Evolutionary conservation across 2,797 vertebrate genomes (phyloP), one percentile per base, ranked within the genome.

Genomic region (Hippoglossus hippoglossus): DNA sequence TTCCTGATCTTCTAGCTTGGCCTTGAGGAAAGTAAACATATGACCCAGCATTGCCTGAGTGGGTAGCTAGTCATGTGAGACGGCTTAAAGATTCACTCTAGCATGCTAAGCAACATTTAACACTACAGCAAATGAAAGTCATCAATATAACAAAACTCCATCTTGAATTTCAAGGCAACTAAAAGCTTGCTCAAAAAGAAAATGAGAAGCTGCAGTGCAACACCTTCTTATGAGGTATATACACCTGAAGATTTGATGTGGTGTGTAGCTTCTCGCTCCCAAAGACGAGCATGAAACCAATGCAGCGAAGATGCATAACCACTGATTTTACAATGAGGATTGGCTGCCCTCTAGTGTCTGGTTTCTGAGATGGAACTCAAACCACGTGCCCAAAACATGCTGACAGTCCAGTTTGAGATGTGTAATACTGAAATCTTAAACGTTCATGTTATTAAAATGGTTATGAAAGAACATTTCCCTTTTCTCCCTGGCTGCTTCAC

Each of bases 341-440:
- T 57, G 58, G 54, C 82, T 85, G 87, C 86, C 89, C 77, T 87
- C 91, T 87, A 73, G 80, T 90, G 91, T 79, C 41, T 31, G 3
- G 0, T 46, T 52, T 55, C 11, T 56, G 21, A 22, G 0, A n/a
- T 63, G 9, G 49, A 24, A 16, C 49, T 57, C 19, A 57, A 65
- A 63, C 39, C 16, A 55, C 15, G 22, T 3, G 5, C 49, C 2
- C 22, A 28, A 4, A 59, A 54, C 44, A 56, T 22, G 55, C 52
- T 54, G 54, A 68, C 8, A 9, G 3, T 36, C 6, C 13, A 57
- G 21, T 61, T 59, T 56, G 22, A 60, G 13, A 25, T 71, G 59
- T 19, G 46, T 1, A n/a, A 6, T 11, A 12, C 4, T 36, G 0
- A 63, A 28, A 54, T 19, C 31, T 34, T 12, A n/a, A 7, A 21